A percentile compares a stretch with the other conserved stretches of the same genome.
phyloP scores from a whole-genome alignment of 1,140 invertebrate species.

The Pinna nobilis region DNA sequence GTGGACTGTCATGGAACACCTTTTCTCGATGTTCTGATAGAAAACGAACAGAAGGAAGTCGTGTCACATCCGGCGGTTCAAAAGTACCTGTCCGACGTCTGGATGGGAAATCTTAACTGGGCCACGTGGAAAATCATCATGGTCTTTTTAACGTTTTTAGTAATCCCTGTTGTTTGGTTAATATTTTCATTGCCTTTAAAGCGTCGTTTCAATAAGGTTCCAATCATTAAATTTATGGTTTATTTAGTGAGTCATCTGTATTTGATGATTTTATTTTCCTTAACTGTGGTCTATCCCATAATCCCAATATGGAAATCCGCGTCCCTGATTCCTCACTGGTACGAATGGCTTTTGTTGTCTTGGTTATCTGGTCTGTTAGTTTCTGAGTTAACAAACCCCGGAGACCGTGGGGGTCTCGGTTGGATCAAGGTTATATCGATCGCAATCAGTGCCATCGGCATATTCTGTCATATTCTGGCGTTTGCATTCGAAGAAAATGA shows the following conservation, averaged over 20 bases:
- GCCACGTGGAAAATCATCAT: constrained; percentile 94
- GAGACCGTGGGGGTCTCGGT: constrained; percentile 70
- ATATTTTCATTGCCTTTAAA: constrained; percentile 96
- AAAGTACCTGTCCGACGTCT: constrained; percentile 84
- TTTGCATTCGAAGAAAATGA: constrained; percentile 76
- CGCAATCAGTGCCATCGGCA: constrained; percentile 92
- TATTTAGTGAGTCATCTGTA: constrained; percentile 99
- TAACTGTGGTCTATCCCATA: constrained; percentile 93
- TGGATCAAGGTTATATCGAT: constrained; percentile 85
- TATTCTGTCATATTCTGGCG: constrained; percentile 90
- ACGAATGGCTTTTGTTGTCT: constrained; percentile 96
- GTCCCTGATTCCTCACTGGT: constrained; percentile 83
- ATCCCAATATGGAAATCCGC: constrained; percentile 76
- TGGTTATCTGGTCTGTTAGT: constrained; percentile 97
- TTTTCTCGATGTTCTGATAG: constrained; percentile 97
- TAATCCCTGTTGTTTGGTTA: constrained; percentile 97
- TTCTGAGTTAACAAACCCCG: constrained; percentile 96
- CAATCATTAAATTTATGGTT: constrained; percentile 99
- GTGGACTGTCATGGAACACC: constrained; percentile 83
- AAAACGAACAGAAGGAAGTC: constrained; percentile 98
- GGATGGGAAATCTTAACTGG: constrained; percentile 94
- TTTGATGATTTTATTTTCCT: constrained; percentile 90
- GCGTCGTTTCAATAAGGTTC: constrained; percentile 92
- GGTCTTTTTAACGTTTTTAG: constrained; percentile 92
- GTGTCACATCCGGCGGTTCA: constrained; percentile 77